These are phyloP conservation scores for Herpailurus yagouaroundi DNA, from an alignment of 2,113 vertebrate genomes.

Conservation along the genomic window DNA sequence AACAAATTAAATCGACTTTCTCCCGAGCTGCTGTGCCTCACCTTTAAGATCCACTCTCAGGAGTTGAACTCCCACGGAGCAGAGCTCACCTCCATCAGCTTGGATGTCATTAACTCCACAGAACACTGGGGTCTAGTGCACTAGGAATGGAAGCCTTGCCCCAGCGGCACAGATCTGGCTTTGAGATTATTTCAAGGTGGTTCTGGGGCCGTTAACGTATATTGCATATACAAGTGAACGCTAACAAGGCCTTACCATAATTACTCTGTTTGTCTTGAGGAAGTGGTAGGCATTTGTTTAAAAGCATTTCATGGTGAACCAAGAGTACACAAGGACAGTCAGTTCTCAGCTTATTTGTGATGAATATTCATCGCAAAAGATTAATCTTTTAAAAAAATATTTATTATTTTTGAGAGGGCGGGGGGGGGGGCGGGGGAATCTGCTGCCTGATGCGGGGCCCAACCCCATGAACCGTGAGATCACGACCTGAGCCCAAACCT, in stretches of 20 bases:
- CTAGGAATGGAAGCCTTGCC: not conserved
- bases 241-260: constrained; percentile 32
- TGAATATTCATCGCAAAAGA: not conserved
- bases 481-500: too few species aligned
- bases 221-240: not conserved
- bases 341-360: constrained; percentile 40
- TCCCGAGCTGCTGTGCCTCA: constrained; percentile 78
- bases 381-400: not conserved
- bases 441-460: too few species aligned
- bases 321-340: not conserved
- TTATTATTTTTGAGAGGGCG: too few species aligned
- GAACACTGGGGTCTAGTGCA: not conserved
- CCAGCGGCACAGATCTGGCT: not conserved
- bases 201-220: not conserved
- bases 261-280: constrained; percentile 68
- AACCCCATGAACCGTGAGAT: too few species aligned
- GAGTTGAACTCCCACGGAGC: constrained; percentile 57
- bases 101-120: not conserved
- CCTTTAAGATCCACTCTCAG: constrained; percentile 85
- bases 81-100: constrained; percentile 42
- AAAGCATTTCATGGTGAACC: constrained; percentile 61
- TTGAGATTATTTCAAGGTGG: not conserved
- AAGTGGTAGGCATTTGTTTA: constrained; percentile 65
- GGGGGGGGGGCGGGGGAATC: too few species aligned
- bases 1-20: constrained; percentile 88